Evolutionary conservation across 2,797 vertebrate genomes (phyloP).

Genomic region (Sardinella longiceps): DNA sequence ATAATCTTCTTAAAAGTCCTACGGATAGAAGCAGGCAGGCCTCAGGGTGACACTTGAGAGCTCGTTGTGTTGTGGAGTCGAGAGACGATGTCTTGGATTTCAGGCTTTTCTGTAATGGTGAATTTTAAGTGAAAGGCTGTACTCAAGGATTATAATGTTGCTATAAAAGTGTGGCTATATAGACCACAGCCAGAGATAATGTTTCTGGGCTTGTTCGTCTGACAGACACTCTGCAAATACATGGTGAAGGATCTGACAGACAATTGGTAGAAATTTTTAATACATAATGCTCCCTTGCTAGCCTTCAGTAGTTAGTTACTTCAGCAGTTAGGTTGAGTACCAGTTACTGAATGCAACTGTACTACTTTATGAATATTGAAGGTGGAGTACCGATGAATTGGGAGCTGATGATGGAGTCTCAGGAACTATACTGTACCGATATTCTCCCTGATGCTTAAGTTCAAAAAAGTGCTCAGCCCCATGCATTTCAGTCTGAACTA

Average conservation of each 20-base stretch:
- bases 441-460: too few relatives aligned
- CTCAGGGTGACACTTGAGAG: background rate
- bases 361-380: too few relatives aligned
- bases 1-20: slow-evolving; percentile 21
- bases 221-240: background rate
- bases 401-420: too few relatives aligned
- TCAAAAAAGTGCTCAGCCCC: too few relatives aligned
- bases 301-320: background rate
- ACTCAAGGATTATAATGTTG: background rate
- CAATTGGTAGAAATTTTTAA: background rate
- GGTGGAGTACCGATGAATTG: too few relatives aligned
- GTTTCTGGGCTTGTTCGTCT: background rate
- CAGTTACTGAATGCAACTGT: too few relatives aligned
- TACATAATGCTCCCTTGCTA: background rate
- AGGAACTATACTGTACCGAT: too few relatives aligned
- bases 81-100: background rate
- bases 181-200: background rate
- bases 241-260: too few relatives aligned
- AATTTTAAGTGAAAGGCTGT: background rate
- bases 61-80: background rate
- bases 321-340: too few relatives aligned
- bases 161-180: background rate
- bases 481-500: too few relatives aligned
- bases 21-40: background rate
- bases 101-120: background rate